phyloP scores from a whole-genome alignment of 1,140 invertebrate species.

The Probaryconus sp. region DNA sequence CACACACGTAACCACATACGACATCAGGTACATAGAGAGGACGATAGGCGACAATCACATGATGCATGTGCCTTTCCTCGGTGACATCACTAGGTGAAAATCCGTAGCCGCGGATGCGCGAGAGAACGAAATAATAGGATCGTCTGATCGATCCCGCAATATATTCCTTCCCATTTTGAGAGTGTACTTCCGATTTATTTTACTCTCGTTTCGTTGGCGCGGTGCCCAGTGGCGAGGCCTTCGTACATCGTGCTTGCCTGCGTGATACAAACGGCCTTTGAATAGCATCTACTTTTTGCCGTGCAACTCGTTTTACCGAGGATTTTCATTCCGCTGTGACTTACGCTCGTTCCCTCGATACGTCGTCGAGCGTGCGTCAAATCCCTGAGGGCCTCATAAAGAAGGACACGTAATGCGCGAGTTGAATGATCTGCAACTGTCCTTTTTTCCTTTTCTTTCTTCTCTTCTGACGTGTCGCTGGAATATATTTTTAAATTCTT shows the following conservation, averaged over 20 bases:
- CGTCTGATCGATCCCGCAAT: slow-evolving; percentile 37
- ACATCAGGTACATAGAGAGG: slow-evolving; percentile 4
- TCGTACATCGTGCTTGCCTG: slow-evolving; percentile 41
- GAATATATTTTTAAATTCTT: slow-evolving; percentile 19
- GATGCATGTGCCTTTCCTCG: neutral
- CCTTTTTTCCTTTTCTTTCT: slow-evolving; percentile 5
- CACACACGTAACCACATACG: slow-evolving; percentile 9
- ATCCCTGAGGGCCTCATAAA: slow-evolving; percentile 35
- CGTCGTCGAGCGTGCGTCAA: slow-evolving; percentile 22
- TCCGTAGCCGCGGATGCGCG: slow-evolving; percentile 2
- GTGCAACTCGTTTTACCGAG: slow-evolving; percentile 68
- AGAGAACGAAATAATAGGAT: slow-evolving; percentile 33
- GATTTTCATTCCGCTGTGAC: slow-evolving; percentile 66
- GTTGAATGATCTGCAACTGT: slow-evolving; percentile 37
- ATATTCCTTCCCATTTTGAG: slow-evolving; percentile 35
- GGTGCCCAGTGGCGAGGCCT: slow-evolving; percentile 53
- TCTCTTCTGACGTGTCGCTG: slow-evolving; percentile 12
- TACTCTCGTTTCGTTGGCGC: slow-evolving; percentile 58
- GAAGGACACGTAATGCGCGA: slow-evolving; percentile 40
- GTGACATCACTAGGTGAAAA: slow-evolving; percentile 26
- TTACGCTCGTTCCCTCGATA: slow-evolving; percentile 34
- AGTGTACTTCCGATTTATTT: slow-evolving; percentile 60
- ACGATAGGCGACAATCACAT: slow-evolving; percentile 12
- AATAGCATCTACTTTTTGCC: slow-evolving; percentile 74
- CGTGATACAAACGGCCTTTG: slow-evolving; percentile 68